Percentiles rank a stretch among this genome's conserved stretches.
Evolutionary conservation across 2,113 vertebrate genomes (phyloP).

Genomic region (Bubo bubo): DNA sequence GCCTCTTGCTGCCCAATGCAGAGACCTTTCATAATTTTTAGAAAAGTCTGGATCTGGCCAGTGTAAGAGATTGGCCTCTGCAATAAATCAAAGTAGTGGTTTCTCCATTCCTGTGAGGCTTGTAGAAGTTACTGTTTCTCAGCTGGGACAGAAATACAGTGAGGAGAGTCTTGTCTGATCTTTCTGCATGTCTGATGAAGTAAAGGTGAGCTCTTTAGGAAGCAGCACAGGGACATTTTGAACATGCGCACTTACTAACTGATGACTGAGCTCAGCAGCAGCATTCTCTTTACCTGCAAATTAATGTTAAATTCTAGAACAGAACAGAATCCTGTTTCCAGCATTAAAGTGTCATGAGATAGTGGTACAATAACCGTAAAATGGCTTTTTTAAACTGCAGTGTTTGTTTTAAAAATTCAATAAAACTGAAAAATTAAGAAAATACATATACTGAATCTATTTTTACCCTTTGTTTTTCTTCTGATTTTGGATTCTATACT

Average conservation of each 20-base stretch:
- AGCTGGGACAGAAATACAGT: neutral
- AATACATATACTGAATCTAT: neutral
- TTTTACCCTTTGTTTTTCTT: neutral
- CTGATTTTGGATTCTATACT: neutral
- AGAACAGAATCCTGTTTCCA: neutral
- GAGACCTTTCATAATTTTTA: neutral
- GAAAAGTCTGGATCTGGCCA: neutral
- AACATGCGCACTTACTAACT: neutral
- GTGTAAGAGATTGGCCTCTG: neutral
- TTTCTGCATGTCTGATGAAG: neutral
- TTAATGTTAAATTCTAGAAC: neutral
- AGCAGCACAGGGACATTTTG: neutral
- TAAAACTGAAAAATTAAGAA: neutral
- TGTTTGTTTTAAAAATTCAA: neutral
- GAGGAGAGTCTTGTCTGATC: neutral
- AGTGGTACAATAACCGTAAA: neutral
- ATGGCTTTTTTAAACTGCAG: neutral
- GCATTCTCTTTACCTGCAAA: neutral
- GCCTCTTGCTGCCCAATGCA: neutral
- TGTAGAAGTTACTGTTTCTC: neutral
- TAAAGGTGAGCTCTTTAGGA: neutral
- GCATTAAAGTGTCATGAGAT: neutral
- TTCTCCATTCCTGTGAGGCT: neutral
- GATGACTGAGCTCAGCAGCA: neutral
- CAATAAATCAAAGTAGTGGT: neutral